phyloP scores from a whole-genome alignment of 2,797 vertebrate genomes.

The Oreonectes daqikongensis region DNA sequence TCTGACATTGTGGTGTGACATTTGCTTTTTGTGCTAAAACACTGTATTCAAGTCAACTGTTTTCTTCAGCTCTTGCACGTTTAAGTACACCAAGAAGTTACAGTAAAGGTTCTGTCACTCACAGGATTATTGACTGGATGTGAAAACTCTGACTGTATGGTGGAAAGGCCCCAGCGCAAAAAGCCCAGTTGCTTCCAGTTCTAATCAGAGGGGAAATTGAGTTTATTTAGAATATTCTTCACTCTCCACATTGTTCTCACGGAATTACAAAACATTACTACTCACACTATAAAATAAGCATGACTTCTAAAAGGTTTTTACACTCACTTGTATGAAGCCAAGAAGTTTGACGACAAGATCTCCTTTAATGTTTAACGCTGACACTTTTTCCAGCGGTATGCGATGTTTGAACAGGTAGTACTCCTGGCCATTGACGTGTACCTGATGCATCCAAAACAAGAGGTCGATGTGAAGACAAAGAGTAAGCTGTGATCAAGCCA shows the following conservation, averaged over 20 bases:
- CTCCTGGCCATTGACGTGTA: not conserved
- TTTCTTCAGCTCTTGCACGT: not conserved
- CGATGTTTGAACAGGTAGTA: constrained; percentile 25
- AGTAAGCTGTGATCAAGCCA: not conserved
- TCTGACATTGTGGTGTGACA: too few relatives aligned
- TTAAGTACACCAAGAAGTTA: not conserved
- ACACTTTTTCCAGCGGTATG: constrained; percentile 19
- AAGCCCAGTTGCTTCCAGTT: constrained; percentile 6
- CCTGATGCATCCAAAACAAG: not conserved
- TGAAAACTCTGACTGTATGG: constrained; percentile 1
- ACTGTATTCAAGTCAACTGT: too few relatives aligned
- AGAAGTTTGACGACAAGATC: not conserved
- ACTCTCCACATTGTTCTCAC: not conserved
- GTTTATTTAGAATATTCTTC: not conserved
- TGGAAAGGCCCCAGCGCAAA: not conserved
- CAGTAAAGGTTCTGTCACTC: not conserved
- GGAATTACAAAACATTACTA: not conserved
- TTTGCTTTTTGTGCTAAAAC: too few relatives aligned
- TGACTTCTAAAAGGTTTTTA: not conserved
- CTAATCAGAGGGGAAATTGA: not conserved
- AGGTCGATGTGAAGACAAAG: too few relatives aligned
- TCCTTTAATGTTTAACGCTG: not conserved
- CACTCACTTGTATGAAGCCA: constrained; percentile 41
- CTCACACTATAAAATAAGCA: too few relatives aligned
- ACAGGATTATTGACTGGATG: constrained; percentile 20